Conservation (phyloP, 1,140 invertebrate genomes). For the Macrobrachium nipponense region DNA sequence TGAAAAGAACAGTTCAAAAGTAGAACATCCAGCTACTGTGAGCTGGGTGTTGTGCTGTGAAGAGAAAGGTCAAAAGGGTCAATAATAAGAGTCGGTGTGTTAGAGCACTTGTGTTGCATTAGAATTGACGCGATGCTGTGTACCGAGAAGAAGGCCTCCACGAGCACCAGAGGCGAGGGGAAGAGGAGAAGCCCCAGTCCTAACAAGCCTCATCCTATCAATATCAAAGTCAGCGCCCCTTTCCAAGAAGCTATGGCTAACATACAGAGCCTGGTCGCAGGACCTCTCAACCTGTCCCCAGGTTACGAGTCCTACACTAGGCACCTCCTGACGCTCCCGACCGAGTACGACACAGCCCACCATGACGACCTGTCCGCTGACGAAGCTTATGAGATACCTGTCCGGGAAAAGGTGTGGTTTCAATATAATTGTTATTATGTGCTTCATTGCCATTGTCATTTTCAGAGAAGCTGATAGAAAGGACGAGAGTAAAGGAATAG, state of each 20-base stretch:
- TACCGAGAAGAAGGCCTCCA: neutral
- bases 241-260: constrained; percentile 45
- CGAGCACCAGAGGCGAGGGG: neutral
- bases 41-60: too few species aligned
- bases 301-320: constrained; percentile 82
- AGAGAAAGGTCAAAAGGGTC: too few species aligned
- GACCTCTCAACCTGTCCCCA: constrained; percentile 62
- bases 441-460: neutral
- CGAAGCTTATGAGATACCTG: constrained; percentile 60
- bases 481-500: too few species aligned
- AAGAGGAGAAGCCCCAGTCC: constrained; percentile 8
- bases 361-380: constrained; percentile 85
- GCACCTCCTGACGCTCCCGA: constrained; percentile 74
- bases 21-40: too few species aligned
- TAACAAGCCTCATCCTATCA: constrained; percentile 40
- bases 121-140: neutral
- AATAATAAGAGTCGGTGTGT: too few species aligned
- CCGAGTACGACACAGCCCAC: constrained; percentile 76
- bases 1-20: too few species aligned
- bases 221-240: constrained; percentile 15
- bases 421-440: neutral
- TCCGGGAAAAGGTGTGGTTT: constrained; percentile 40
- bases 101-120: neutral
- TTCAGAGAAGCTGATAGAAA: too few species aligned
- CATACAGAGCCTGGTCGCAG: constrained; percentile 40